These are phyloP conservation scores for Bicyclus anynana DNA, from an alignment of 1,140 invertebrate species.

Conservation along the genomic window DNA sequence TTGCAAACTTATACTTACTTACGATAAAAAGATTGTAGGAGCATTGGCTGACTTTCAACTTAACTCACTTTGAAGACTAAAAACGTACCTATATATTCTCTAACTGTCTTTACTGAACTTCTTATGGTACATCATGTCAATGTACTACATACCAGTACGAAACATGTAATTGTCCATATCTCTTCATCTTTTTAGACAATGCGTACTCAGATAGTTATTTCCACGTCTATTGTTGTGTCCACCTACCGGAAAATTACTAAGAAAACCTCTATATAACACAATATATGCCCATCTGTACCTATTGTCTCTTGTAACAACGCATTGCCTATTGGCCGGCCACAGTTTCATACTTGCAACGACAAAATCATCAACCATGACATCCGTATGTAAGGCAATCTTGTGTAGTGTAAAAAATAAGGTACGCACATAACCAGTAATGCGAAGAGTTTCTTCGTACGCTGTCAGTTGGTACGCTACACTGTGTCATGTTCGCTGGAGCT, in stretches of 20 bases:
- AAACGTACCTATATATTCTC: too few species aligned
- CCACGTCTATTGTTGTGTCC: slow-evolving; percentile 53
- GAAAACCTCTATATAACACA: slow-evolving; percentile 45
- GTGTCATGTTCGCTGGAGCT: slow-evolving; percentile 28
- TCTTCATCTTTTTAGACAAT: slow-evolving; percentile 51
- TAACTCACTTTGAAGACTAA: too few species aligned
- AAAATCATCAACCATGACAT: slow-evolving; percentile 47
- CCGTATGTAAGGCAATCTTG: slow-evolving; percentile 29
- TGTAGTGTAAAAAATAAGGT: slow-evolving; percentile 28
- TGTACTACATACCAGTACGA: slow-evolving; percentile 22
- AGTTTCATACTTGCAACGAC: slow-evolving; percentile 38
- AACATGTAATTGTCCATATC: slow-evolving; percentile 25
- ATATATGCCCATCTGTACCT: slow-evolving; percentile 32
- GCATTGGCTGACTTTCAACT: too few species aligned
- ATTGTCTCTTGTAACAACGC: slow-evolving; percentile 41
- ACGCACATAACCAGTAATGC: slow-evolving; percentile 18
- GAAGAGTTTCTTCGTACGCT: background rate
- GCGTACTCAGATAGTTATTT: slow-evolving; percentile 49
- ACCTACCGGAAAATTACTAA: slow-evolving; percentile 69
- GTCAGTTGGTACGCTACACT: slow-evolving; percentile 17
- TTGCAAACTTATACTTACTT: too few species aligned
- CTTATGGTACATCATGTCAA: slow-evolving; percentile 22
- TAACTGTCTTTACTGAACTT: too few species aligned
- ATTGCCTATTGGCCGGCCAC: slow-evolving; percentile 39
- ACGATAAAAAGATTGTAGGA: too few species aligned